These are phyloP conservation scores for Fukomys damarensis DNA, from an alignment of 2,113 vertebrate species.

Conservation along the genomic window DNA sequence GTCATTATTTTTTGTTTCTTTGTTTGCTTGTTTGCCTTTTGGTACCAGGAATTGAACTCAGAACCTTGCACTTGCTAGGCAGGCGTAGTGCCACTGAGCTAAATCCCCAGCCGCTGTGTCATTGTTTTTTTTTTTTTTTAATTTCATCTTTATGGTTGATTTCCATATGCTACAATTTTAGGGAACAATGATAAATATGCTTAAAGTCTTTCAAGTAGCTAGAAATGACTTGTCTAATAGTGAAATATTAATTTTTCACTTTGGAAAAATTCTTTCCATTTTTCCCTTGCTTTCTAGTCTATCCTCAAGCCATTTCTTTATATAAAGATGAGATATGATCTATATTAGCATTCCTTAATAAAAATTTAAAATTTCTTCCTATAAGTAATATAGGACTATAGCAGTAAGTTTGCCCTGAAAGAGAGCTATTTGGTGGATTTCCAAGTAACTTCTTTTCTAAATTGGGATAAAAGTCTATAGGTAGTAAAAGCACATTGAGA, in stretches of 20 bases:
- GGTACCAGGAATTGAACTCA: too few species aligned
- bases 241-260: neutral
- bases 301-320: neutral
- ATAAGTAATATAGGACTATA: neutral
- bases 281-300: neutral
- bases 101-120: neutral
- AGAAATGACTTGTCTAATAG: neutral
- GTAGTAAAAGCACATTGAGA: neutral
- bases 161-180: neutral
- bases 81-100: too few species aligned
- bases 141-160: neutral
- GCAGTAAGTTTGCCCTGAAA: neutral
- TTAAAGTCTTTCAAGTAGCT: neutral
- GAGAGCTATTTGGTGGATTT: neutral
- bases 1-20: neutral
- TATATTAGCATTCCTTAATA: neutral
- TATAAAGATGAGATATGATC: neutral
- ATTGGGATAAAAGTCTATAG: neutral
- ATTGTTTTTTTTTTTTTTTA: neutral
- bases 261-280: neutral
- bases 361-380: constrained; percentile 19
- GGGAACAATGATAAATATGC: neutral
- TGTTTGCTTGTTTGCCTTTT: too few species aligned
- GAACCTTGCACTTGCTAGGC: too few species aligned
- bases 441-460: neutral